Evolutionary conservation across 2,797 vertebrate species (phyloP), one percentile per base, ranked within the genome.

Genomic region (Nothura maculosa): DNA sequence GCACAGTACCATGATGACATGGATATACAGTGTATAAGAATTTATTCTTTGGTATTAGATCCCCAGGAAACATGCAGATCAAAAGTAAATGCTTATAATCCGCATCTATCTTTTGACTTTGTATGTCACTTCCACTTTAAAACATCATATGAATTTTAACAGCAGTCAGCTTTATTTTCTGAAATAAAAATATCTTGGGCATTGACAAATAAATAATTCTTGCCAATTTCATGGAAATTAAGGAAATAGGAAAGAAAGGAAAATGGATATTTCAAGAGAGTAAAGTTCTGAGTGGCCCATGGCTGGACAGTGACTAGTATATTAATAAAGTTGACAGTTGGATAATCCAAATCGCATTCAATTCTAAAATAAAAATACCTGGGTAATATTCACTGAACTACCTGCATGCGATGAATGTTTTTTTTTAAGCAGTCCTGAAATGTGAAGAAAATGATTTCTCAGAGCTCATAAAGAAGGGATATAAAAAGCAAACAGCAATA

Each of bases 381-480:
- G 28, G 57, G 38, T 27, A 80, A 15, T n/a, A 20, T 40, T 45
- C 45, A 42, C 60, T 16, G 22, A 77, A 27, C 17, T 47, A 60
- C 50, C 40, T 85, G 43, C 32, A 32, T 5, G 32, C 80, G 73
- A 27, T 30, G 27, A 30, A 40, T 32, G 18, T 3, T 24, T 55
- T 55, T 55, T 32, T 62, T 34, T 84, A 55, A 43, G 52, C 16
- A 0, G 63, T 69, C 64, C 52, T 81, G 58, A 68, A 90, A 92
- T n/a, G 36, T 52, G 87, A 91, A 81, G 57, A 45, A 63, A 83
- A 50, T 27, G 60, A 87, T 85, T 82, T 96, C 87, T 81, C 76
- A 30, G 84, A 78, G 66, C 52, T 84, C 75, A 79, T 87, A 87
- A 95, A 92, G 86, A 55, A 77, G 21, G 82, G 90, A 77, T 25